phyloP scores from a whole-genome alignment of 2,797 vertebrate species.

The Carcharodon carcharias region DNA sequence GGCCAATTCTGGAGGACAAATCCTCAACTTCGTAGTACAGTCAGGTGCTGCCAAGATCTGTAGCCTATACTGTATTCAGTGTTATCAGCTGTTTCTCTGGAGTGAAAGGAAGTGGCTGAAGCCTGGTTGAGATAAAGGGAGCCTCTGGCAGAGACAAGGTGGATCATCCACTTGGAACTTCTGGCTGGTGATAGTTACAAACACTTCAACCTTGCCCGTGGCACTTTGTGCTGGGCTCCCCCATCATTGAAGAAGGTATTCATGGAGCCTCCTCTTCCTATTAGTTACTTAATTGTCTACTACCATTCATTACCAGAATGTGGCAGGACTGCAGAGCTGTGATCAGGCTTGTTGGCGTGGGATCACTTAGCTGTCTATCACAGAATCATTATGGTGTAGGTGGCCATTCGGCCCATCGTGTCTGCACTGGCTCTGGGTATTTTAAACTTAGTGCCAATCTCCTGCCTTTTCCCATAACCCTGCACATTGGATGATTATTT shows the following conservation, averaged over 20 bases:
- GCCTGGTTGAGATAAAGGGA: neutral
- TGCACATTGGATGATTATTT: too few species aligned
- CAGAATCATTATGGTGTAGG: too few species aligned
- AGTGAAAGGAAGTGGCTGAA: neutral
- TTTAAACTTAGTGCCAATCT: too few species aligned
- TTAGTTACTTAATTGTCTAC: neutral
- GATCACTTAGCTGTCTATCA: neutral
- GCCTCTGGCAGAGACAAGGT: neutral
- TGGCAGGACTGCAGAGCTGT: neutral
- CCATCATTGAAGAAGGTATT: neutral
- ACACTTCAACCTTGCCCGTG: neutral
- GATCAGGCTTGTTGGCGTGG: neutral
- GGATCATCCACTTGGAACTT: neutral
- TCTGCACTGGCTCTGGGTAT: too few species aligned
- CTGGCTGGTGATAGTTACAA: neutral
- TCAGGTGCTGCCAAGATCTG: too few species aligned
- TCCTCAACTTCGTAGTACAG: neutral
- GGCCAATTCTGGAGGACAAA: neutral
- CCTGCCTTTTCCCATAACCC: too few species aligned
- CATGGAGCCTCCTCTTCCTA: neutral
- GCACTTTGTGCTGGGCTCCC: too few species aligned
- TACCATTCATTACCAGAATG: neutral
- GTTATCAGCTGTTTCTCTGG: neutral
- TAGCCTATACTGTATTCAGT: neutral
- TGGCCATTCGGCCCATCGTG: too few species aligned